These are phyloP conservation scores for Nanorana parkeri DNA, from an alignment of 2,113 vertebrate genomes.

Conservation along the genomic window DNA sequence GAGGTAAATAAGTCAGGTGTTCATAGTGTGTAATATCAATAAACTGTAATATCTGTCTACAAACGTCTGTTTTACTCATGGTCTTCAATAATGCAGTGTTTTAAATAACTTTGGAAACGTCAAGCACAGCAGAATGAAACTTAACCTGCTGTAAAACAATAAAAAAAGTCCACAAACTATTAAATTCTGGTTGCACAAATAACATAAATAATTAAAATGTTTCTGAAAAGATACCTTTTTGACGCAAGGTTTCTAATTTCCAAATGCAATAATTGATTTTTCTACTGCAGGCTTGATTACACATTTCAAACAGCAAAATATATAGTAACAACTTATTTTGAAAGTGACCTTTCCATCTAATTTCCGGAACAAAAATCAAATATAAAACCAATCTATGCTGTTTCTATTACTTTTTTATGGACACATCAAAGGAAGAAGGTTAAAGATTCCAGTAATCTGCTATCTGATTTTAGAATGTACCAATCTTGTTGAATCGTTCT, in stretches of 20 bases:
- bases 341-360: constrained; percentile 56
- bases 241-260: neutral
- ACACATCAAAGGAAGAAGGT: constrained; percentile 54
- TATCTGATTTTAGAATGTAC: constrained; percentile 55
- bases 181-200: constrained; percentile 5
- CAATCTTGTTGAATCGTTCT: constrained; percentile 52
- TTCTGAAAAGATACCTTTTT: neutral
- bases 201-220: constrained; percentile 17
- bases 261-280: constrained; percentile 46
- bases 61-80: too few species aligned
- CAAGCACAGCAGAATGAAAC: neutral
- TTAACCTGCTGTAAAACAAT: neutral
- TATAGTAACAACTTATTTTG: constrained; percentile 54
- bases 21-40: too few species aligned
- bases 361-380: constrained; percentile 50
- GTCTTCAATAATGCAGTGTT: too few species aligned
- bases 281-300: constrained; percentile 43
- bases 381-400: constrained; percentile 49
- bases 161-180: neutral
- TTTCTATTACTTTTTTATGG: constrained; percentile 55
- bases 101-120: neutral
- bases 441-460: constrained; percentile 55
- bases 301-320: constrained; percentile 14
- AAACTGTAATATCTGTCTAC: too few species aligned
- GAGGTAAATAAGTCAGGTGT: too few species aligned